Evolutionary conservation across 2,113 vertebrate species (phyloP), one percentile per base, ranked within the genome.

Genomic region (Vanacampus margaritifer): DNA sequence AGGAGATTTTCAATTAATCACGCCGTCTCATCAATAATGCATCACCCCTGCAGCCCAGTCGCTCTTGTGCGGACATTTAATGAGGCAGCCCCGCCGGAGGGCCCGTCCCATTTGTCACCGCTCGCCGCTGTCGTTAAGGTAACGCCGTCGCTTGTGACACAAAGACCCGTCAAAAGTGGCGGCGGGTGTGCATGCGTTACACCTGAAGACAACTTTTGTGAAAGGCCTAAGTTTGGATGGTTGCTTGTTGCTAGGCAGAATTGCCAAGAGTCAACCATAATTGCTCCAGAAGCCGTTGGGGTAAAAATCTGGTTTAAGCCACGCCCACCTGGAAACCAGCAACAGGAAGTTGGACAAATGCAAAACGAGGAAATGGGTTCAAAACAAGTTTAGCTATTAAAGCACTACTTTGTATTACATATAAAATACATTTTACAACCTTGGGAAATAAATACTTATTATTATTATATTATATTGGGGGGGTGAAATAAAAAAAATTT

Each of bases 1-100:
- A 82, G 82, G 85, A 89, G 83, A 86, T 83, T 86, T 88, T 89
- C 89, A 89, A 91, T 90, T 90, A 90, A 90, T 91, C 90, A 91
- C 73, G 56, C 76, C 64, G 72, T 57, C 86, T 90, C 88, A 90
- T 91, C 86, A 91, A 91, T 91, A 91, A 91, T 91, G 83, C 86
- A 91, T 84, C 67, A 64, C 65, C 85, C 88, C 84, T 84, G 84
- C 87, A 91, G 83, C 88, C 51, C 86, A 86, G 85, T 89, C 86
- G 88, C 85, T 90, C 88, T 85, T 86, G 82, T 79, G 68, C 78
- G 80, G 85, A 80, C 86, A 82, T 80, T 86, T 90, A 91, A 91
- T 90, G 89, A 90, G 88, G 86, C 87, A 78, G 77, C 69, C 19
- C 72, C 67, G 80, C 81, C 76, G 76, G 81, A 75, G 80, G 80